Evolutionary conservation across 1,140 invertebrate species (phyloP), one percentile per base, ranked within the genome.

Genomic region (Drosophila pandora): DNA sequence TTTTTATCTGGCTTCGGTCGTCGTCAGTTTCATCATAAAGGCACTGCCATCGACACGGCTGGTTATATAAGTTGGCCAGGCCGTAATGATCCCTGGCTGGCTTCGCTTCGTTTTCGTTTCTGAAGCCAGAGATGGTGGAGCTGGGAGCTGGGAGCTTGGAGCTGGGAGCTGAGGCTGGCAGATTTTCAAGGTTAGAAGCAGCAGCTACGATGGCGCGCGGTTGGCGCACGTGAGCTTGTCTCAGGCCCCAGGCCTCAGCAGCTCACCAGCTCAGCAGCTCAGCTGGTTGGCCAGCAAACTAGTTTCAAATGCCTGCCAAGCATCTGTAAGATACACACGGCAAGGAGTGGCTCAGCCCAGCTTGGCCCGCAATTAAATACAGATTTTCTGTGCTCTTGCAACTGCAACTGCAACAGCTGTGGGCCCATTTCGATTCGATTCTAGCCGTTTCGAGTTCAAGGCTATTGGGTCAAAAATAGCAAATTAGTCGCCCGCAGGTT

Each of bases 361-460:
- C 32, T 53, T 30, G 67, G 72, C 61, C 53, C 10, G 81, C 81
- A 87, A 85, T 87, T 85, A 87, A 81, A 57, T 79, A 72, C 67
- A 73, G 76, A 80, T 68, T 69, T 85, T 85, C 54, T 74, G 53
- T 52, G 70, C 68, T 62, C 39, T 65, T 76, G 63, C 57, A 64
- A 68, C 67, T 70, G 69, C 57, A 12, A 10, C 32, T 53, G 64
- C 61, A 63, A 67, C 74, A 82, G 76, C 63, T 65, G 70, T 73
- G 54, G 54, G 70, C 57, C 70, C 67, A 67, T 58, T 58, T 59
- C 75, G 55, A 55, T 48, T 57, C 56, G 52, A 23, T 88, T 82
- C 79, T 83, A 83, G 83, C 88, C 56, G 56, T 22, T 88, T 83
- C 79, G 83, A 89, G 83, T 88, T 88, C 83, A 88, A 88, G 83